Conservation (phyloP, 2,797 vertebrate species). For the Urosaurus nigricauda region DNA sequence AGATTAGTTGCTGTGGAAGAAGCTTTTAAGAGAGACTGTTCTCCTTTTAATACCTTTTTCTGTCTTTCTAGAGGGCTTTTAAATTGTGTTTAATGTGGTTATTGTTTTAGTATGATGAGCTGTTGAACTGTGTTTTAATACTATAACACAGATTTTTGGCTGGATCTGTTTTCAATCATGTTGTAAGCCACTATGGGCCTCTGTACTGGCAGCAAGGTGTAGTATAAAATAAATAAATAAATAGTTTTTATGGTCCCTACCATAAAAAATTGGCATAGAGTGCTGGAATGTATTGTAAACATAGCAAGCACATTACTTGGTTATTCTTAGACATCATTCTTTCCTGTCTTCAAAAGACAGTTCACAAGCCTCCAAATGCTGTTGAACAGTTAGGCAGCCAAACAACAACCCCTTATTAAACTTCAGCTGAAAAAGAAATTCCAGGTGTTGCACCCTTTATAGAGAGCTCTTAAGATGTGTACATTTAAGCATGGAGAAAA, state of each 20-base stretch:
- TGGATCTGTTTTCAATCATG: too few relatives aligned
- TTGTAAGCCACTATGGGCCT: too few relatives aligned
- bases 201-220: background rate
- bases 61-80: too few relatives aligned
- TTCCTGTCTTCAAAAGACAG: background rate
- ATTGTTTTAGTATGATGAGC: background rate
- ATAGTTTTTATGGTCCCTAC: slow-evolving; percentile 39
- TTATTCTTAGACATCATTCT: slow-evolving; percentile 6
- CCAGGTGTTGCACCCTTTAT: background rate
- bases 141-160: too few relatives aligned
- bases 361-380: slow-evolving; percentile 6
- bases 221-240: background rate
- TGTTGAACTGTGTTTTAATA: too few relatives aligned
- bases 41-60: too few relatives aligned
- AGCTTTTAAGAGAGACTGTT: too few relatives aligned
- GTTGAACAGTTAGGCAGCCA: background rate
- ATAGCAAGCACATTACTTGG: background rate
- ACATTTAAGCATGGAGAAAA: background rate
- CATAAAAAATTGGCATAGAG: slow-evolving; percentile 13
- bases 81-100: too few relatives aligned
- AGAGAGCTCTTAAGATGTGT: background rate
- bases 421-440: slow-evolving; percentile 31
- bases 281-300: slow-evolving; percentile 16
- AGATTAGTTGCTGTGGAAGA: too few relatives aligned
- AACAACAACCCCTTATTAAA: background rate